These are phyloP conservation scores for Neoniphon sammara DNA, from an alignment of 2,797 vertebrate species.

Conservation along the genomic window DNA sequence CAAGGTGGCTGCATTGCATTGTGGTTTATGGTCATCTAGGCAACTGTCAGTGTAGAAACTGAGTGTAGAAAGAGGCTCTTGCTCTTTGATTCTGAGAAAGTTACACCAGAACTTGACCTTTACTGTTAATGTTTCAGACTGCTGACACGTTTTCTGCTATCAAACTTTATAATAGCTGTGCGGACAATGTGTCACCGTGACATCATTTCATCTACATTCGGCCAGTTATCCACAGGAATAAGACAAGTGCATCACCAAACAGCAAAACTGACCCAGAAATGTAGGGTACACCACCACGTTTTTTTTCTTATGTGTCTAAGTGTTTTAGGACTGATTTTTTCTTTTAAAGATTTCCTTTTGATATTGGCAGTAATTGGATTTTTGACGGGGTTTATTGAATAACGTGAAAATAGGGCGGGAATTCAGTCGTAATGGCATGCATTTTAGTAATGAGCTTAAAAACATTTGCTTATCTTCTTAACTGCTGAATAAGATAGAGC, in stretches of 20 bases:
- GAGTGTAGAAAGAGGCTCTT: background rate
- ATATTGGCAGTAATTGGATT: conserved; percentile 38
- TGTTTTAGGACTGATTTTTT: conserved; percentile 16
- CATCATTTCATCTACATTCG: conserved; percentile 40
- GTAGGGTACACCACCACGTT: background rate
- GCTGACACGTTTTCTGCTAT: conserved; percentile 31
- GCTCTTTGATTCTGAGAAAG: conserved; percentile 30
- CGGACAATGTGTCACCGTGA: conserved; percentile 30
- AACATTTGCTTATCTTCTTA: conserved; percentile 62
- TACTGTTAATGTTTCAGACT: conserved; percentile 36
- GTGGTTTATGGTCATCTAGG: too few species aligned
- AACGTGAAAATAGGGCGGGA: conserved; percentile 34
- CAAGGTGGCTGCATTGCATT: too few species aligned
- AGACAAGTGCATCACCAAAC: too few species aligned
- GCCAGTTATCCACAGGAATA: conserved; percentile 26
- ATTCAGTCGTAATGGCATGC: conserved; percentile 38
- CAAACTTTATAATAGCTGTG: conserved; percentile 12
- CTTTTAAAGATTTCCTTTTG: conserved; percentile 16
- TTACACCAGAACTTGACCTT: conserved; percentile 38
- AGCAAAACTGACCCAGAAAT: too few species aligned
- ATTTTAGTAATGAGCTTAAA: conserved; percentile 66
- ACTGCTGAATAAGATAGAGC: conserved; percentile 55
- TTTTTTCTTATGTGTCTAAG: background rate
- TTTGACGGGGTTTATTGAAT: conserved; percentile 33
- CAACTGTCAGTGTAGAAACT: too few species aligned